phyloP scores from a whole-genome alignment of 2,113 vertebrate genomes.

The Toxotes chatareus region DNA sequence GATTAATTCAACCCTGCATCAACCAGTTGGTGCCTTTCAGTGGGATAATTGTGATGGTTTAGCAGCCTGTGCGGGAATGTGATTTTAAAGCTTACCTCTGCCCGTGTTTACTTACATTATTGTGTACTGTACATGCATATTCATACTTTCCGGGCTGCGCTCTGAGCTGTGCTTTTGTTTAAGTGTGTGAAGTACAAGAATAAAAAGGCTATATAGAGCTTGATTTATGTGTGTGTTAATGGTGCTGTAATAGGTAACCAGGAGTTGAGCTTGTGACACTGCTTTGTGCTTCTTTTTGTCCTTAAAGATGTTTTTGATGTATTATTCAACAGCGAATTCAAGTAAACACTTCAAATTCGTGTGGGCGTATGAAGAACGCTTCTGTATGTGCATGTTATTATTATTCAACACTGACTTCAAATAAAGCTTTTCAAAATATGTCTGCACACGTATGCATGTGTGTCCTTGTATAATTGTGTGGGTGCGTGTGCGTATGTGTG shows the following conservation, averaged over 20 bases:
- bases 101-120: neutral
- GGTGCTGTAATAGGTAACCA: neutral
- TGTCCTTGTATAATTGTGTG: neutral
- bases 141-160: neutral
- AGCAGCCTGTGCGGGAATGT: conserved; percentile 17
- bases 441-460: neutral
- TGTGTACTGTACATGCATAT: conserved; percentile 1
- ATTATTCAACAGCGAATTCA: conserved; percentile 47
- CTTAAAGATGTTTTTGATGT: conserved; percentile 44
- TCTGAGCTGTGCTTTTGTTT: neutral
- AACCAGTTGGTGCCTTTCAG: conserved; percentile 8
- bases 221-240: conserved; percentile 36
- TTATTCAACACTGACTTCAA: conserved; percentile 29
- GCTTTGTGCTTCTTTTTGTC: conserved; percentile 32
- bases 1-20: neutral
- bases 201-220: neutral
- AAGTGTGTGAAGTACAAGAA: neutral
- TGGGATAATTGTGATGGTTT: neutral
- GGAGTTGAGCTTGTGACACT: conserved; percentile 22
- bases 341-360: conserved; percentile 12
- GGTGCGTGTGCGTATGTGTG: neutral
- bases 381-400: neutral
- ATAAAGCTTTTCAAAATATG: conserved; percentile 11
- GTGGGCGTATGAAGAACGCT: conserved; percentile 18
- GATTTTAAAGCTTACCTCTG: conserved; percentile 31